Evolutionary conservation across 2,888 invertebrate genomes (phyloP).

Genomic region (Caenorhabditis afra): DNA sequence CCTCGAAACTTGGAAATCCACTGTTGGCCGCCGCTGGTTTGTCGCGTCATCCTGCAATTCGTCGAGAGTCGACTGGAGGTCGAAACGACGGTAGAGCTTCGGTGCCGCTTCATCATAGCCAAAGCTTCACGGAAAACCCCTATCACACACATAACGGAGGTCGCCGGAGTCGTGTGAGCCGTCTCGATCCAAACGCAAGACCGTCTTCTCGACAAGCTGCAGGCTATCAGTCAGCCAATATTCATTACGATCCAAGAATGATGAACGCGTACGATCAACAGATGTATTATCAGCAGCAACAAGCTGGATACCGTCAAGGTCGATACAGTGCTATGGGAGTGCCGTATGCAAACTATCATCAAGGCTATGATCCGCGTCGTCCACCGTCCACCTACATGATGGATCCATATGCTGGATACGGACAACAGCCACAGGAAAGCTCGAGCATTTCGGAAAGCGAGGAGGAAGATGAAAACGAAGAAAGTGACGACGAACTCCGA

Average conservation of each 20-base stretch:
- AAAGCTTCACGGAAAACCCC: constrained; percentile 43
- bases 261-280: constrained; percentile 26
- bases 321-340: constrained; percentile 52
- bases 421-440: constrained; percentile 37
- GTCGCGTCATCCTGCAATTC: constrained; percentile 38
- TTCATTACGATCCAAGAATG: constrained; percentile 1
- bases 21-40: constrained; percentile 56
- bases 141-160: constrained; percentile 21
- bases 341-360: constrained; percentile 9
- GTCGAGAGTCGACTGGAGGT: constrained; percentile 34
- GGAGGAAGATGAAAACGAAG: constrained; percentile 53
- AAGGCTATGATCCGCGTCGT: constrained; percentile 23
- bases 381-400: constrained; percentile 24
- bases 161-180: constrained; percentile 34
- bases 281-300: constrained; percentile 7
- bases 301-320: constrained; percentile 30
- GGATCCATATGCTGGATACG: constrained; percentile 22
- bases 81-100: constrained; percentile 53
- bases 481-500: constrained; percentile 63
- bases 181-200: constrained; percentile 37
- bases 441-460: constrained; percentile 55
- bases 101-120: constrained; percentile 49
- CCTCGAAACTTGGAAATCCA: constrained; percentile 54
- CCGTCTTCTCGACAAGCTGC: constrained; percentile 31
- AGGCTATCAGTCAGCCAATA: constrained; percentile 28